phyloP scores from a whole-genome alignment of 2,113 vertebrate genomes.

The Scomber colias region DNA sequence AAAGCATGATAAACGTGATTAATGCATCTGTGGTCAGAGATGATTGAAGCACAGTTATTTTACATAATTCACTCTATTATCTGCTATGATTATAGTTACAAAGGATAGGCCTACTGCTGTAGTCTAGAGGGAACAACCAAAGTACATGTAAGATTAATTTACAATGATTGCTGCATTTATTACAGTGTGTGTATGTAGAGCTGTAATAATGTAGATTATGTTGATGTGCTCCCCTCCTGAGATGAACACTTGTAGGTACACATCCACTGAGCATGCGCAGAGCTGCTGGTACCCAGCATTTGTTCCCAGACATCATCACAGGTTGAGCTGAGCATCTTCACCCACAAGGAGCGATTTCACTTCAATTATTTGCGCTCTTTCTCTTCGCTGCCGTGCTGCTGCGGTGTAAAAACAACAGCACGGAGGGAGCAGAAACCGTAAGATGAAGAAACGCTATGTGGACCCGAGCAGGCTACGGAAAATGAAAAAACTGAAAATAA shows the following conservation, averaged over 20 bases:
- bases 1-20: too few relatives aligned
- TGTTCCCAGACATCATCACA: slow-evolving; percentile 59
- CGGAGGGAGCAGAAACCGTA: slow-evolving; percentile 74
- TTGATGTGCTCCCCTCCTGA: slow-evolving; percentile 2
- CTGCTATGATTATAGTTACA: too few relatives aligned
- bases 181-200: too few relatives aligned
- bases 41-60: too few relatives aligned
- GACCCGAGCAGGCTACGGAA: slow-evolving; percentile 86
- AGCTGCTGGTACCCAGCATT: background rate
- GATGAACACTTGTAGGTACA: slow-evolving; percentile 57
- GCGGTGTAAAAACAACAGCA: slow-evolving; percentile 44
- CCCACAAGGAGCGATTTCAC: slow-evolving; percentile 29
- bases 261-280: slow-evolving; percentile 69
- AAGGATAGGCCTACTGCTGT: too few relatives aligned
- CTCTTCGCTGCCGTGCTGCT: slow-evolving; percentile 13
- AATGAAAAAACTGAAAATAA: slow-evolving; percentile 85
- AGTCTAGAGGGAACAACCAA: too few relatives aligned
- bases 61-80: too few relatives aligned
- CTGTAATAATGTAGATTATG: too few relatives aligned
- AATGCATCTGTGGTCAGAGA: too few relatives aligned
- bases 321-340: slow-evolving; percentile 63
- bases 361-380: slow-evolving; percentile 7
- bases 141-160: too few relatives aligned
- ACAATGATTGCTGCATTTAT: too few relatives aligned
- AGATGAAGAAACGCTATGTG: slow-evolving; percentile 88